Evolutionary conservation across 2,113 vertebrate genomes (phyloP).

Genomic region (Falco punctatus): DNA sequence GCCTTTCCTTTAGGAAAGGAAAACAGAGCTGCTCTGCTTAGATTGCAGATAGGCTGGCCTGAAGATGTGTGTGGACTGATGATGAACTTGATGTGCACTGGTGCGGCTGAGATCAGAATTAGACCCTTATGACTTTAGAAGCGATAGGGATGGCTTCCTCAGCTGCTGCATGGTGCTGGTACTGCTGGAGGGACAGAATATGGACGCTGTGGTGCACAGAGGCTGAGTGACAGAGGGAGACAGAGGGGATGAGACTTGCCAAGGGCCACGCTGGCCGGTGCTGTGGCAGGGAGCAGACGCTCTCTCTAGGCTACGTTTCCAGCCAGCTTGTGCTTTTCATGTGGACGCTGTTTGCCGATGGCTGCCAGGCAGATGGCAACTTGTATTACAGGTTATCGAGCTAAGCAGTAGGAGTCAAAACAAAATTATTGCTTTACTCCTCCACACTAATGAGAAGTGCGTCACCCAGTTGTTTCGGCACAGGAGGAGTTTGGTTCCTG

Average conservation of each 20-base stretch:
- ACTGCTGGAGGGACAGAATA: fast-evolving
- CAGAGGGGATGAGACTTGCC: background rate
- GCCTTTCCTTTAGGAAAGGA: background rate
- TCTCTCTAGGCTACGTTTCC: background rate
- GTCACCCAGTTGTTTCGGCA: background rate
- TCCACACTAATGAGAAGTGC: background rate
- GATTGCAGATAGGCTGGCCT: background rate
- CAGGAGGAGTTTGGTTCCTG: background rate
- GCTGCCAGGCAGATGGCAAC: background rate
- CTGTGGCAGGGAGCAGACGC: background rate
- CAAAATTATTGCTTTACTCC: background rate
- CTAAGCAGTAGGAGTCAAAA: background rate
- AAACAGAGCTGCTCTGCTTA: background rate
- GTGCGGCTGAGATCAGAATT: background rate
- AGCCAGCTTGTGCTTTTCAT: background rate
- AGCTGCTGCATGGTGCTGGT: fast-evolving
- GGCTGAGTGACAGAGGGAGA: background rate
- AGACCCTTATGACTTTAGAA: fast-evolving
- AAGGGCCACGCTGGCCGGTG: background rate
- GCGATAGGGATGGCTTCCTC: fast-evolving
- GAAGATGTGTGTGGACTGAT: fast-evolving
- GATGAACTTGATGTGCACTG: fast-evolving
- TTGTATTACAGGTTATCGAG: background rate
- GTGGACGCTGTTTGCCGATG: background rate
- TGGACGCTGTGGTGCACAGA: fast-evolving